A percentile compares a stretch with the other conserved stretches of the same genome.
These are phyloP conservation scores for Pardalotus punctatus DNA, from an alignment of 2,113 vertebrate species.

Conservation along the genomic window DNA sequence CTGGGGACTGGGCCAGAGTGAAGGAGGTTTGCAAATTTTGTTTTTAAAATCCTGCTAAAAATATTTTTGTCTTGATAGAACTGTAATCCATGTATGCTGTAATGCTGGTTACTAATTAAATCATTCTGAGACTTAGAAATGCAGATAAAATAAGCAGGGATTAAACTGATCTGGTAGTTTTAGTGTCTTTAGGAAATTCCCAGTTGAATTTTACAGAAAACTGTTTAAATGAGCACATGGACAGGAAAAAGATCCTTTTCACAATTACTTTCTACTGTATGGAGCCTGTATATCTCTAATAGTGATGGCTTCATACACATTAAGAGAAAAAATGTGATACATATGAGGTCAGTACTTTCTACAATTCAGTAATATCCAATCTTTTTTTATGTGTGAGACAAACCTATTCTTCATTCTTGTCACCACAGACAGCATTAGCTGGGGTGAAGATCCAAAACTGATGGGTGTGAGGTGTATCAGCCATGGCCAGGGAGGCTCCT, in stretches of 20 bases:
- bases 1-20: background rate
- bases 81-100: conserved; percentile 19
- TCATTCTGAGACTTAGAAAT: conserved; percentile 47
- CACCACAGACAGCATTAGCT: background rate
- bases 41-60: background rate
- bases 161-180: conserved; percentile 64
- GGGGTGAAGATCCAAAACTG: background rate
- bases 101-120: conserved; percentile 55
- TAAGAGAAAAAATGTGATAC: background rate
- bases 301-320: background rate
- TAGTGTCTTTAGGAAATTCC: conserved; percentile 52
- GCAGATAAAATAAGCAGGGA: conserved; percentile 47
- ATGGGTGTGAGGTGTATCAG: background rate
- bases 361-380: background rate
- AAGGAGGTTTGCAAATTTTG: background rate
- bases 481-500: background rate
- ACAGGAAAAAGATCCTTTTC: background rate
- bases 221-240: conserved; percentile 5
- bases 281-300: background rate
- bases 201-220: conserved; percentile 59
- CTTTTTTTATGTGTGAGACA: background rate
- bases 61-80: conserved; percentile 6
- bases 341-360: background rate
- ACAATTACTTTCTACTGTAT: background rate
- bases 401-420: background rate